A percentile compares a stretch with the other conserved stretches of the same genome.
These are phyloP conservation scores for Drosophila anomelani DNA, from an alignment of 2,888 invertebrate genomes.

Conservation along the genomic window DNA sequence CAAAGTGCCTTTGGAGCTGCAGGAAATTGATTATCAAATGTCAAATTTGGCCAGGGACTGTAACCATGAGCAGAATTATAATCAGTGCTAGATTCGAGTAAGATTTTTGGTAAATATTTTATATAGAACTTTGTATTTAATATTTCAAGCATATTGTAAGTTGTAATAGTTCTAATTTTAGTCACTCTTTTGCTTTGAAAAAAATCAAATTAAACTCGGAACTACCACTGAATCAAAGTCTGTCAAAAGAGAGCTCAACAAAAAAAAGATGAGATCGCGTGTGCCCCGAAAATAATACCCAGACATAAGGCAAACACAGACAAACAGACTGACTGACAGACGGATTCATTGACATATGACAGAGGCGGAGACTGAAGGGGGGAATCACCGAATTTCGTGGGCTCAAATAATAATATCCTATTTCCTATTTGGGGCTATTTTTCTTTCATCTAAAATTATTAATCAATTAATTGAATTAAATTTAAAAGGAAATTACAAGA, in stretches of 20 bases:
- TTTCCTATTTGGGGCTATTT: no score
- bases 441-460: no score
- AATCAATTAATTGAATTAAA: no score
- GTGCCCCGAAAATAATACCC: slow-evolving; percentile 5
- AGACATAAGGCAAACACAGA: slow-evolving; percentile 7
- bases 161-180: neutral
- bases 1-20: neutral
- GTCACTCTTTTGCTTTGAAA: neutral
- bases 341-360: slow-evolving; percentile 4
- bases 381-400: no score
- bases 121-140: neutral
- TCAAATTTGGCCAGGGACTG: neutral
- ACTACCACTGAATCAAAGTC: slow-evolving; percentile 4
- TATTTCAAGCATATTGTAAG: neutral
- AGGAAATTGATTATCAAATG: neutral
- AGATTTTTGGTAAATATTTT: neutral
- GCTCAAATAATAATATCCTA: no score
- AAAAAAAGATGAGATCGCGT: slow-evolving; percentile 3
- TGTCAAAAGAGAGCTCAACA: neutral
- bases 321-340: neutral
- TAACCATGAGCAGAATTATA: neutral
- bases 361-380: neutral
- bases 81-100: neutral
- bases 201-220: slow-evolving; percentile 8
- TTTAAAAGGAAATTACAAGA: no score